Evolutionary conservation across 2,113 vertebrate species (phyloP).

Genomic region (Marmota monax): DNA sequence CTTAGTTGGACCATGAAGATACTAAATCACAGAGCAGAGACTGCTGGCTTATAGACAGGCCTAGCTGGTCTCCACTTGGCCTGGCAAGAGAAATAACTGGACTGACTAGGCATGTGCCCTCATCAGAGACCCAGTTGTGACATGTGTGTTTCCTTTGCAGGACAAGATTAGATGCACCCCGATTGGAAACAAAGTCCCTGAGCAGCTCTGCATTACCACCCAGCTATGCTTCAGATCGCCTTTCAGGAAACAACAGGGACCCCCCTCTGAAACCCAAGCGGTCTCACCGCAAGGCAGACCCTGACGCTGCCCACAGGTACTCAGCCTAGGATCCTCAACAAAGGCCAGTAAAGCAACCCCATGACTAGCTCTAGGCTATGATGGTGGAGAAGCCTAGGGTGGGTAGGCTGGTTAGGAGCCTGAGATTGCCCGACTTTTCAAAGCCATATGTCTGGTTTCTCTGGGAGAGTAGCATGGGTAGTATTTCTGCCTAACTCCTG

Average conservation of each 20-base stretch:
- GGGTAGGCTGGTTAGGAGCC: neutral
- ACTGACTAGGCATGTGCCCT: neutral
- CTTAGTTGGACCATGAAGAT: neutral
- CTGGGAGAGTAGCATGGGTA: neutral
- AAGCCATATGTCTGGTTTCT: neutral
- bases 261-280: slow-evolving; percentile 95
- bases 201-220: slow-evolving; percentile 89
- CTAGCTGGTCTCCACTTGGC: neutral
- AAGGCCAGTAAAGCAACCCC: neutral
- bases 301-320: slow-evolving; percentile 96
- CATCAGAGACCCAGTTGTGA: slow-evolving; percentile 52
- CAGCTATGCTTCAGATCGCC: slow-evolving; percentile 88
- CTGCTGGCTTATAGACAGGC: neutral
- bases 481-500: neutral
- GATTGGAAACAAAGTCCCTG: slow-evolving; percentile 92
- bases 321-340: neutral
- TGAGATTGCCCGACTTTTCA: neutral
- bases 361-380: neutral
- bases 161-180: slow-evolving; percentile 96
- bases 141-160: slow-evolving; percentile 86
- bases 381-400: neutral
- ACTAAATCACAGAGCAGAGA: neutral
- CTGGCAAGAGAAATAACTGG: neutral
- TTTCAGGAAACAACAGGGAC: slow-evolving; percentile 90
- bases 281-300: slow-evolving; percentile 96